Conservation (phyloP, 2,113 vertebrate species). For the Nymphicus hollandicus region DNA sequence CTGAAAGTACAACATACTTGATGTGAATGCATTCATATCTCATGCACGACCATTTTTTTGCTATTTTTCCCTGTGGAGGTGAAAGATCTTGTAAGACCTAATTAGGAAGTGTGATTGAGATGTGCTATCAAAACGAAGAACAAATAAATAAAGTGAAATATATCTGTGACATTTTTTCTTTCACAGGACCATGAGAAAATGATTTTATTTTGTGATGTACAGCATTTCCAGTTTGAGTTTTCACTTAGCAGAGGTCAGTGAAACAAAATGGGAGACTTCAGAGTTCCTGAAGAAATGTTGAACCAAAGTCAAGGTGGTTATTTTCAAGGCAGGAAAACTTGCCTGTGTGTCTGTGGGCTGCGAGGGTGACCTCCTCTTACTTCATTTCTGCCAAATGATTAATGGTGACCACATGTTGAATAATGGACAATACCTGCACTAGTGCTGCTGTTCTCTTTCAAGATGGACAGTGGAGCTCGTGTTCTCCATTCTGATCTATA, state of each 20-base stretch:
- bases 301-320: not conserved
- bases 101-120: not conserved
- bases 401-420: not conserved
- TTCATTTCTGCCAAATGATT: not conserved
- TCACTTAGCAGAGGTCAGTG: not conserved
- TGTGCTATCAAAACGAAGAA: conserved; percentile 56
- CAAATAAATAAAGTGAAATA: conserved; percentile 20
- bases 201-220: not conserved
- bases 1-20: not conserved
- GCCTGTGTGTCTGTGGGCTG: not conserved
- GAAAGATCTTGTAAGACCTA: conserved; percentile 33
- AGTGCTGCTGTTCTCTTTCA: not conserved
- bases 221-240: not conserved
- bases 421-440: not conserved
- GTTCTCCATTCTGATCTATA: not conserved
- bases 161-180: not conserved
- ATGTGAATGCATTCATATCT: conserved; percentile 1
- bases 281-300: not conserved
- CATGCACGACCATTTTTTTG: conserved; percentile 35
- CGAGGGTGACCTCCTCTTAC: not conserved
- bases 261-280: not conserved
- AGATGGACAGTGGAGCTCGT: not conserved
- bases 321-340: not conserved
- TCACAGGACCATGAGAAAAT: not conserved
- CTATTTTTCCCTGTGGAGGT: conserved; percentile 25